phyloP scores from a whole-genome alignment of 2,113 vertebrate genomes.

The Corydoras maculifer region DNA sequence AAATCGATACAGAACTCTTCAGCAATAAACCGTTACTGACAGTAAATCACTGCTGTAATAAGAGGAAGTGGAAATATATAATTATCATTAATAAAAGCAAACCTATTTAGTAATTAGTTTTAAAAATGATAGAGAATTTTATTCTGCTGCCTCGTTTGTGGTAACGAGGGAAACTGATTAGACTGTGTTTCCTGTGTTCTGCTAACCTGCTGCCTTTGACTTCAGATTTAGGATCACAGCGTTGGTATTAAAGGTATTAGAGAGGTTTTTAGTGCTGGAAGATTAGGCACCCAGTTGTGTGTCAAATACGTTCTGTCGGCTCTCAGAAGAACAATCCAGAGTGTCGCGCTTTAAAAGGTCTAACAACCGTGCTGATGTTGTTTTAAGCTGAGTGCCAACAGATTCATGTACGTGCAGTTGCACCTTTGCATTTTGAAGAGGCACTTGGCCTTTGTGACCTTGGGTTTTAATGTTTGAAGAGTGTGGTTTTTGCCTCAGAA shows the following conservation, averaged over 20 bases:
- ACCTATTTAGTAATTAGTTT: too few species aligned
- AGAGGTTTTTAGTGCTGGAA: not conserved
- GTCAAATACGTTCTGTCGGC: constrained; percentile 10
- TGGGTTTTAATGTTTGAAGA: constrained; percentile 4
- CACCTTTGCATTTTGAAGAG: not conserved
- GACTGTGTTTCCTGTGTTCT: not conserved
- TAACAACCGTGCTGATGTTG: constrained; percentile 1
- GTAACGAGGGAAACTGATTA: too few species aligned
- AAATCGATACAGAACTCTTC: too few species aligned
- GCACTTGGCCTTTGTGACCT: constrained; percentile 16
- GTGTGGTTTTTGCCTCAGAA: constrained; percentile 11
- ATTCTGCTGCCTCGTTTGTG: too few species aligned
- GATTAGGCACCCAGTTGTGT: constrained; percentile 14
- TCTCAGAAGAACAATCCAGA: not conserved
- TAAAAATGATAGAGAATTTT: too few species aligned
- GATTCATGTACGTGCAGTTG: constrained; percentile 4
- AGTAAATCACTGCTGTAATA: too few species aligned
- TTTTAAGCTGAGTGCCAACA: constrained; percentile 13
- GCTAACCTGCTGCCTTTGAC: not conserved
- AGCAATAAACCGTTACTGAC: too few species aligned
- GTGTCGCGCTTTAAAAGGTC: constrained; percentile 18
- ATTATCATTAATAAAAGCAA: too few species aligned
- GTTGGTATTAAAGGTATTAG: not conserved
- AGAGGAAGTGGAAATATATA: too few species aligned
- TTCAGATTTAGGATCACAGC: not conserved